These are phyloP conservation scores for Macrotrachela quadricornifera DNA, from an alignment of 1,140 invertebrate species.

Conservation along the genomic window DNA sequence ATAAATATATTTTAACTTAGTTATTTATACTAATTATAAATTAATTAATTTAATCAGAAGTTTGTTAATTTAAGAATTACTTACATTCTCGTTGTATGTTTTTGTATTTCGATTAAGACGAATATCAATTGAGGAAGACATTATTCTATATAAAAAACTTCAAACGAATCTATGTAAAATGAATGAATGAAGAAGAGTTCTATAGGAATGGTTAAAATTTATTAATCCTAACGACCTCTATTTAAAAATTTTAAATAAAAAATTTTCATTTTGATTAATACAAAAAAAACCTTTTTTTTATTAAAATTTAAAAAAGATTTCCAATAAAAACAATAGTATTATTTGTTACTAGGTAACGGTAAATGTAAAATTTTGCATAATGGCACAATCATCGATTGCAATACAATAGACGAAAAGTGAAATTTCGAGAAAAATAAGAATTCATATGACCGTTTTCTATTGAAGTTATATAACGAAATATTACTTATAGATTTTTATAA, in stretches of 20 bases:
- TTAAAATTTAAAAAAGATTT: no score
- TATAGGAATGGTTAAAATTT: not conserved
- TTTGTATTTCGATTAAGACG: slow-evolving; percentile 2
- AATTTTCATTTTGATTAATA: no score
- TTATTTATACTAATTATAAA: no score
- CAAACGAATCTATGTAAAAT: no score
- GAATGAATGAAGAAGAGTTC: not conserved
- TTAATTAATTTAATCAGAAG: not conserved
- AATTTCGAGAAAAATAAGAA: not conserved
- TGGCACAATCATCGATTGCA: not conserved
- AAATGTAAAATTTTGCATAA: not conserved
- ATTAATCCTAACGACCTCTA: no score
- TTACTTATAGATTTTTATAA: no score
- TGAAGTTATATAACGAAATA: no score
- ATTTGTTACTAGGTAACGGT: not conserved
- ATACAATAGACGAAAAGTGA: not conserved
- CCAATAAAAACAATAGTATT: not conserved
- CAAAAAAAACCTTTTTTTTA: no score
- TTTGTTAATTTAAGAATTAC: not conserved
- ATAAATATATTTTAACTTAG: no score
- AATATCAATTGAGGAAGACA: slow-evolving; percentile 14
- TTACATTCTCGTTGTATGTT: slow-evolving; percentile 1
- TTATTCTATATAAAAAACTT: not conserved
- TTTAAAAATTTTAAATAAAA: no score
- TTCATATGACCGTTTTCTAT: no score